Base-by-base conservation (phyloP, 1,140 invertebrate genomes). In the Magallana angulata region DNA sequence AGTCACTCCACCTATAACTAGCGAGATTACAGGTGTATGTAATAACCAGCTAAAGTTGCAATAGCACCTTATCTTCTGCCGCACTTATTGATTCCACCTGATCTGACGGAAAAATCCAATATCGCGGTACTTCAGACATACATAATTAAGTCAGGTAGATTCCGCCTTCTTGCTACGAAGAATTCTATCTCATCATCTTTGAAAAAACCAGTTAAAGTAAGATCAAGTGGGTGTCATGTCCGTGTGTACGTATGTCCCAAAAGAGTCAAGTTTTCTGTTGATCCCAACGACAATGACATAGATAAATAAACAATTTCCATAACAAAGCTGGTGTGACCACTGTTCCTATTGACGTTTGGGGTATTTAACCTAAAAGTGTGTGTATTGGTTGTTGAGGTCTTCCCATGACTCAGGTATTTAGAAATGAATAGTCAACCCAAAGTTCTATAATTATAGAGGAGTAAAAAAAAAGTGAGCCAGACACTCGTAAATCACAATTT, bases 281-380 rank as follows among this genome's bases (percentile, higher is more conserved):
- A 76, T 76, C 68, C 36, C 68, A 76, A 76, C 36, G 36, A 76
- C 68, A 76, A 76, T 76, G 68, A 76, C 24, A 76, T 36, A 76
- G 24, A 30, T 36, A 76, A 76, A 76, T 76, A 76, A 76, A 30
- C 36, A 18, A 76, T 76, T 76, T 76, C 68, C 68, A 76, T 76
- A 76, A 76, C 68, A 76, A 76, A 76, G 36, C 24, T 30, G 24
- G 8, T 8, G 11, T 30, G 68, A 30, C 68, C 68, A 76, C 24
- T 76, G 68, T 30, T 76, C 68, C 68, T 30, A 76, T 76, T 18
- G 36, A 76, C n/a, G n/a, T 48, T 48, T 48, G 18, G 24, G 68
- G 68, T 76, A 76, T 76, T 76, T 76, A 76, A 76, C 36, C 8
- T 36, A 12, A 24, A 11, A 76, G 24, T 76, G 68, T 76, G 68